phyloP scores from a whole-genome alignment of 2,113 vertebrate genomes.

The Neodontobutis hainanensis region DNA sequence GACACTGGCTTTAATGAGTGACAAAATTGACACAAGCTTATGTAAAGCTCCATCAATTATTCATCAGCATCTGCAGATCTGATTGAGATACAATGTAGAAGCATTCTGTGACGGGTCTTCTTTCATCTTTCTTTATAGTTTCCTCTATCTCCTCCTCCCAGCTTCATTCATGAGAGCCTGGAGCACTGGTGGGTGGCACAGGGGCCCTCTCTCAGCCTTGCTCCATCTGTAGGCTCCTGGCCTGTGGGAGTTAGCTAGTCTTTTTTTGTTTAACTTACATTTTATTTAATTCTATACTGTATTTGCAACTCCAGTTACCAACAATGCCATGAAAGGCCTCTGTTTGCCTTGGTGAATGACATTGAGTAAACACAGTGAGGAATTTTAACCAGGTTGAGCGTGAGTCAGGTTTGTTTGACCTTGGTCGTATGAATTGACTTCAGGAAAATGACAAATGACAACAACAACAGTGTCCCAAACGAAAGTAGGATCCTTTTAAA shows the following conservation, averaged over 20 bases:
- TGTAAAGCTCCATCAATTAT: constrained; percentile 28
- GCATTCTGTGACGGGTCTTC: constrained; percentile 30
- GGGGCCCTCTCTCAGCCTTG: constrained; percentile 35
- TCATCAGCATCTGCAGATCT: constrained; percentile 22
- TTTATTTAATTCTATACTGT: constrained; percentile 9
- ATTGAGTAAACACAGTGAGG: constrained; percentile 31
- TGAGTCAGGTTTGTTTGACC: constrained; percentile 39
- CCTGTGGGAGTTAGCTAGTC: constrained; percentile 22
- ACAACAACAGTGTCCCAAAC: constrained; percentile 10
- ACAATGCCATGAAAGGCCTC: constrained; percentile 32
- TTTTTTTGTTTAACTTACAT: constrained; percentile 15
- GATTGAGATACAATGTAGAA: constrained; percentile 13
- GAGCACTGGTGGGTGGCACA: constrained; percentile 38
- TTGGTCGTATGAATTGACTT: constrained; percentile 14
- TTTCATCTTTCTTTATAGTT: constrained; percentile 42
- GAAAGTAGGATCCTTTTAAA: constrained; percentile 8
- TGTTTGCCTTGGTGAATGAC: constrained; percentile 44
- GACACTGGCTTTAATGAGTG: constrained; percentile 35
- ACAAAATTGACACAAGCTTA: constrained; percentile 1
- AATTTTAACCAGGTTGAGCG: constrained; percentile 40
- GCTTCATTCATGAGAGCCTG: constrained; percentile 36
- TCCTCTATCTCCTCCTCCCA: constrained; percentile 24
- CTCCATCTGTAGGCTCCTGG: not conserved
- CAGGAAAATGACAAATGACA: constrained; percentile 39
- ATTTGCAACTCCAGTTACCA: constrained; percentile 34